Evolutionary conservation across 2,113 vertebrate species (phyloP).

Genomic region (Apus apus): DNA sequence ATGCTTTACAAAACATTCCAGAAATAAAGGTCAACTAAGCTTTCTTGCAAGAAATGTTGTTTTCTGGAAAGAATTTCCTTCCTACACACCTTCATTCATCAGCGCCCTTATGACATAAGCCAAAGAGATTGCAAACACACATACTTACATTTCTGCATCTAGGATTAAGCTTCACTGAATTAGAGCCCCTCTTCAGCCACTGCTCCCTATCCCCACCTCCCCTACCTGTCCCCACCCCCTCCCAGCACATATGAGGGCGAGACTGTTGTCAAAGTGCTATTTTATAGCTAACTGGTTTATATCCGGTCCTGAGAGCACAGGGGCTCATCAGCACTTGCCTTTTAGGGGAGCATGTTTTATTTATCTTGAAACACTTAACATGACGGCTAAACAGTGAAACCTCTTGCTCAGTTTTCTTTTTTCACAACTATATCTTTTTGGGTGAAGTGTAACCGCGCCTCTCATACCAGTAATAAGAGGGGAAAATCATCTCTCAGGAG

Average conservation of each 20-base stretch:
- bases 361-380: background rate
- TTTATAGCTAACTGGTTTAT: background rate
- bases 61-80: conserved; percentile 26
- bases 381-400: background rate
- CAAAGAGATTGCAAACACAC: background rate
- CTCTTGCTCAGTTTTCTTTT: background rate
- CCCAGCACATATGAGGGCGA: background rate
- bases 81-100: background rate
- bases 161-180: background rate
- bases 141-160: background rate
- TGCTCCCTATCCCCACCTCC: background rate
- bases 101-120: background rate
- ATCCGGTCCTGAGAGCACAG: background rate
- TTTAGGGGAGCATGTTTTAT: background rate
- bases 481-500: background rate
- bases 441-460: background rate
- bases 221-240: no score
- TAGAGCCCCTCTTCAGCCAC: background rate
- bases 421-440: background rate
- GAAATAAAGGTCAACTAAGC: conserved; percentile 29
- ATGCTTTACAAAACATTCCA: conserved; percentile 8
- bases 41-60: background rate
- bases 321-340: background rate
- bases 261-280: background rate
- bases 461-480: background rate